Evolutionary conservation across 2,888 invertebrate species (phyloP).

Genomic region (Beris chalybata): DNA sequence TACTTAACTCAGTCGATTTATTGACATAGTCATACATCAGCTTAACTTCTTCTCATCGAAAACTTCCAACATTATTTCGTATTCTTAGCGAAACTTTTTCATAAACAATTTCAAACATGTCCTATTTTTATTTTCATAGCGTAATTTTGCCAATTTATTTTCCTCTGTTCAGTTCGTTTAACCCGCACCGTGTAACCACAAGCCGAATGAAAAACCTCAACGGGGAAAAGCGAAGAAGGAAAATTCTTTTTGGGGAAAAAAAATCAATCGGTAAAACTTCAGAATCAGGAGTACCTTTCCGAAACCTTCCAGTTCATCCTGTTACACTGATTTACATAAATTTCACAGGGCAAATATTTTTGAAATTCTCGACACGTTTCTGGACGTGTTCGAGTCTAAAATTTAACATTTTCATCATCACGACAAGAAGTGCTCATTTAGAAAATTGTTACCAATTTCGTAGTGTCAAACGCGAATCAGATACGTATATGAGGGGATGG

Average conservation of each 20-base stretch:
- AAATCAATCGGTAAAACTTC: not conserved
- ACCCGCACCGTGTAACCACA: constrained; percentile 12
- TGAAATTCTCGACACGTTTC: constrained; percentile 15
- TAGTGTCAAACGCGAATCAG: constrained; percentile 26
- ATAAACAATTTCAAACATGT: constrained; percentile 16
- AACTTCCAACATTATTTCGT: not conserved
- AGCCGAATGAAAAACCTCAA: not conserved
- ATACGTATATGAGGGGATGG: not conserved
- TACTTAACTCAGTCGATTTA: no score
- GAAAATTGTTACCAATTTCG: constrained; percentile 32
- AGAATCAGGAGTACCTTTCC: constrained; percentile 8
- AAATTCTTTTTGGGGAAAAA: not conserved
- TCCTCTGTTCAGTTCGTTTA: constrained; percentile 25
- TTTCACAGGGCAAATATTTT: constrained; percentile 12
- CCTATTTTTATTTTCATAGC: constrained; percentile 11
- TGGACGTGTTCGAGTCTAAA: constrained; percentile 30
- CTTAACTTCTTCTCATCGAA: no score
- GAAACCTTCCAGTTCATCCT: constrained; percentile 4
- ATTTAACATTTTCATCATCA: constrained; percentile 31
- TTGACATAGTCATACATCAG: no score
- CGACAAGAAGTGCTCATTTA: constrained; percentile 32
- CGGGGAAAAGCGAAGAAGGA: no score
- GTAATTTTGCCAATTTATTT: constrained; percentile 22
- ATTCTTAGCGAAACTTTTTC: not conserved
- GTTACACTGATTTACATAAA: constrained; percentile 21